A percentile compares a stretch with the other conserved stretches of the same genome.
Evolutionary conservation across 2,888 invertebrate species (phyloP).

Genomic region (Eilema griseolum): DNA sequence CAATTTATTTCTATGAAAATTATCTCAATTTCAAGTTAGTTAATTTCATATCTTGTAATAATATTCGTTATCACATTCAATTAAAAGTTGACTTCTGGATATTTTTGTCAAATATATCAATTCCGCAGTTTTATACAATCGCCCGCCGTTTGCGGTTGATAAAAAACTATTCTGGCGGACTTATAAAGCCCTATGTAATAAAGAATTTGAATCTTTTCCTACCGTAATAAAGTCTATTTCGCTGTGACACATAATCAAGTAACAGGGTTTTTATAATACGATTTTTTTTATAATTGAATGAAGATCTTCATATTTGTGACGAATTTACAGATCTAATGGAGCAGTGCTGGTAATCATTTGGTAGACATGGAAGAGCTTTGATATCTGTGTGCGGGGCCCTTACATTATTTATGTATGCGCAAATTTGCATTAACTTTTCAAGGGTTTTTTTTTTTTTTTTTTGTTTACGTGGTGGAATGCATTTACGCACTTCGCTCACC

Average conservation of each 20-base stretch:
- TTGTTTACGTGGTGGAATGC: no score
- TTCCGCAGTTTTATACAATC: constrained; percentile 52
- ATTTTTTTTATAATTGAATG: constrained; percentile 26
- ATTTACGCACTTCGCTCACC: no score
- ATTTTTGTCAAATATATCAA: constrained; percentile 43
- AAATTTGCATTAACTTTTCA: constrained; percentile 78
- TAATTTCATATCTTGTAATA: constrained; percentile 46
- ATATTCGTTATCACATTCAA: constrained; percentile 43
- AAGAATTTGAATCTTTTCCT: no score
- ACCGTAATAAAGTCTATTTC: not conserved
- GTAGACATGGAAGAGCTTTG: constrained; percentile 45
- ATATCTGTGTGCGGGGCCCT: constrained; percentile 72
- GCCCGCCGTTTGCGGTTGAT: constrained; percentile 28
- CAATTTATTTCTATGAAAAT: constrained; percentile 30
- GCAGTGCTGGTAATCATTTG: constrained; percentile 41
- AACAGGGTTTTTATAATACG: constrained; percentile 24
- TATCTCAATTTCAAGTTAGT: constrained; percentile 50
- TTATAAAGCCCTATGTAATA: no score
- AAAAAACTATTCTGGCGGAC: constrained; percentile 24
- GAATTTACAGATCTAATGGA: constrained; percentile 39
- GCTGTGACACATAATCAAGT: not conserved
- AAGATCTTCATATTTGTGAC: constrained; percentile 56
- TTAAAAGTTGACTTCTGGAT: constrained; percentile 36
- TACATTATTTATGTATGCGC: constrained; percentile 79
- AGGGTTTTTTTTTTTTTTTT: no score